A percentile compares a stretch with the other conserved stretches of the same genome.
phyloP scores from a whole-genome alignment of 2,797 vertebrate species.

The Loris lydekkerianus region DNA sequence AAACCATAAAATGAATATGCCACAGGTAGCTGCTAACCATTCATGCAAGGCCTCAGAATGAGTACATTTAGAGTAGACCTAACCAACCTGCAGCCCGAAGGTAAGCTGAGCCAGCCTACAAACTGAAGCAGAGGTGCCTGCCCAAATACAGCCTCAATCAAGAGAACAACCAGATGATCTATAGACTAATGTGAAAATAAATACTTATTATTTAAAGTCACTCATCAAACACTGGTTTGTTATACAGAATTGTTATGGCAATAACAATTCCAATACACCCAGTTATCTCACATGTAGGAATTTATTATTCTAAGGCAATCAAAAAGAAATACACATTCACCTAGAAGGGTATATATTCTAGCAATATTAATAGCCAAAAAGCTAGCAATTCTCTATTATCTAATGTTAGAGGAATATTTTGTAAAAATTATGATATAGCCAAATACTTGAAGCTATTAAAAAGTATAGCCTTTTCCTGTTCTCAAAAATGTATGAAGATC shows the following conservation, averaged over 20 bases:
- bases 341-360: background rate
- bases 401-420: constrained; percentile 40
- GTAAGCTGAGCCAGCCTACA: constrained; percentile 9
- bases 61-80: background rate
- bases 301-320: constrained; percentile 23
- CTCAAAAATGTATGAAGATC: constrained; percentile 49
- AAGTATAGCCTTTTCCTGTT: background rate
- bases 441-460: constrained; percentile 64
- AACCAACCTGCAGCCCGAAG: background rate
- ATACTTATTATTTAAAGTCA: background rate
- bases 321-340: constrained; percentile 56
- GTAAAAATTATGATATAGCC: constrained; percentile 52
- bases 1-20: constrained; percentile 22
- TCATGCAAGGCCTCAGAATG: constrained; percentile 5
- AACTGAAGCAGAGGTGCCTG: background rate
- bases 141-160: constrained; percentile 10
- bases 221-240: constrained; percentile 51
- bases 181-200: constrained; percentile 41
- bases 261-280: background rate
- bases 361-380: constrained; percentile 42
- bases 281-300: constrained; percentile 24
- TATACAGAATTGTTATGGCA: background rate
- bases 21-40: constrained; percentile 6
- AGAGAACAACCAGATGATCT: background rate
- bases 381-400: constrained; percentile 39